Evolutionary conservation across 1,140 invertebrate genomes (phyloP).

Genomic region (Drosophila takahashii): DNA sequence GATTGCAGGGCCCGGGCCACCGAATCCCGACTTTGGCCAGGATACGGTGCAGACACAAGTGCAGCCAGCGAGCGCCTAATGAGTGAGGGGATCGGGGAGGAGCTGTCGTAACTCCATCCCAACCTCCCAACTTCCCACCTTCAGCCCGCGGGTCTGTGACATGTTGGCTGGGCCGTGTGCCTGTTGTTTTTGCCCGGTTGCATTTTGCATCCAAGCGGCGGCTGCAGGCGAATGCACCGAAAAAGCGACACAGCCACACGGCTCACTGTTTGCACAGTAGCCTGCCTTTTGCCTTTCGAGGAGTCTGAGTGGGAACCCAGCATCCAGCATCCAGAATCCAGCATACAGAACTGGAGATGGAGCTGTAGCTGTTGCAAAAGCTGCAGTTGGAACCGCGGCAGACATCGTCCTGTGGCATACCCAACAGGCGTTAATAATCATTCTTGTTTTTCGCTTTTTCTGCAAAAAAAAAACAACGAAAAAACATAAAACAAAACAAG

Average conservation of each 20-base stretch:
- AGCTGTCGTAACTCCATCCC: conserved; percentile 36
- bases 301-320: conserved; percentile 19
- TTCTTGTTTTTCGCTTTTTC: conserved; percentile 56
- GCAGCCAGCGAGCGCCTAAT: conserved; percentile 62
- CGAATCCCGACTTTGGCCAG: conserved; percentile 53
- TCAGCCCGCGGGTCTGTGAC: conserved; percentile 43
- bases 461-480: conserved; percentile 12
- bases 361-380: conserved; percentile 14
- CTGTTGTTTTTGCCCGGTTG: conserved; percentile 70
- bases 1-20: conserved; percentile 56
- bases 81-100: conserved; percentile 43
- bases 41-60: conserved; percentile 61
- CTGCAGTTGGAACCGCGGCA: conserved; percentile 43
- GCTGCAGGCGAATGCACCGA: conserved; percentile 77
- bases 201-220: conserved; percentile 69
- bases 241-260: conserved; percentile 58
- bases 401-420: conserved; percentile 80
- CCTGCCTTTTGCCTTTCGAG: conserved; percentile 29
- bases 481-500: conserved; percentile 22
- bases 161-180: conserved; percentile 40
- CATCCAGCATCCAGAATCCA: neutral
- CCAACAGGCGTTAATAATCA: conserved; percentile 82
- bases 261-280: conserved; percentile 76
- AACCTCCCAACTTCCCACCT: neutral
- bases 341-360: conserved; percentile 25